Evolutionary conservation across 1,140 invertebrate species (phyloP).

Genomic region (Copidosoma floridanum): DNA sequence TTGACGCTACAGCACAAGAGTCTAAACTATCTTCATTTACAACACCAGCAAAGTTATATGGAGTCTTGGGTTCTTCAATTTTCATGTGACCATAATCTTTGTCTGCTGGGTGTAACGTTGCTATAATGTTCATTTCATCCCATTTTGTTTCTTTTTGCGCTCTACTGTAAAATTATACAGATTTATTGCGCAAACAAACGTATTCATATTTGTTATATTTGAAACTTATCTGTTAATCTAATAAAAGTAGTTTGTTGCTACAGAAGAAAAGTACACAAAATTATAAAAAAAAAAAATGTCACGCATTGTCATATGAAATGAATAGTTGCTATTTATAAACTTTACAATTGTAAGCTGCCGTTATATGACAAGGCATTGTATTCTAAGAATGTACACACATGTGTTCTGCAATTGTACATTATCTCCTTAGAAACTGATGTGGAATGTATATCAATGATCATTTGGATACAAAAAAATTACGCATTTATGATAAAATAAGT

Average conservation of each 20-base stretch:
- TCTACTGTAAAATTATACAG: constrained; percentile 43
- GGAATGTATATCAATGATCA: too few relatives aligned
- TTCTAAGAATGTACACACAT: too few relatives aligned
- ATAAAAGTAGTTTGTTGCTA: too few relatives aligned
- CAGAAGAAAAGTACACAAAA: neutral
- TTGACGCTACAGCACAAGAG: constrained; percentile 74
- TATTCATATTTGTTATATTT: neutral
- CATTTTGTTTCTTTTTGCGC: constrained; percentile 85
- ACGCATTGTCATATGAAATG: neutral
- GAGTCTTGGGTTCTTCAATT: constrained; percentile 97
- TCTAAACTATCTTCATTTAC: constrained; percentile 75
- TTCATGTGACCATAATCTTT: constrained; percentile 99
- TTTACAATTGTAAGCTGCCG: too few relatives aligned
- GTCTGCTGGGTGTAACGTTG: constrained; percentile 94
- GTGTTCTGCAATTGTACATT: too few relatives aligned
- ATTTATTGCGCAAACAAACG: neutral
- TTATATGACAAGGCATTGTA: too few relatives aligned
- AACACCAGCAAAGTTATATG: constrained; percentile 77
- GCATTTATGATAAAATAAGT: too few relatives aligned
- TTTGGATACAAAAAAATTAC: too few relatives aligned
- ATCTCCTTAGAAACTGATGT: too few relatives aligned
- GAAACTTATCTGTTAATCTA: neutral
- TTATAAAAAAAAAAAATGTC: neutral
- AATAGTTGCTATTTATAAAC: too few relatives aligned
- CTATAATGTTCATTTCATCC: constrained; percentile 99